These are phyloP conservation scores for Eilema depressum DNA, from an alignment of 2,888 invertebrate genomes.

Conservation along the genomic window DNA sequence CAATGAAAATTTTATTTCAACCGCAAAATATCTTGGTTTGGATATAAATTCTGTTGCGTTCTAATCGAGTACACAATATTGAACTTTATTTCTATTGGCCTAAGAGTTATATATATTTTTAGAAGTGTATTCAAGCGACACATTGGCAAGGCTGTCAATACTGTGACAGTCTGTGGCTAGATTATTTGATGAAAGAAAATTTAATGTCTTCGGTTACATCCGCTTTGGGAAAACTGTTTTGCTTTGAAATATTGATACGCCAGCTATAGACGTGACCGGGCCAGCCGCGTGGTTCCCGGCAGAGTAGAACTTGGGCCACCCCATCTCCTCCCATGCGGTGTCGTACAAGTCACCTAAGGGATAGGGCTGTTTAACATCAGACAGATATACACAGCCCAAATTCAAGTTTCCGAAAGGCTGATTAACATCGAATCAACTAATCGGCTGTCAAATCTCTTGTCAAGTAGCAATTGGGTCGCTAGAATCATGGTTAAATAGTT, in stretches of 20 bases:
- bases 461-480: too few relatives aligned
- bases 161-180: slow-evolving; percentile 48
- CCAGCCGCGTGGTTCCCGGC: too few relatives aligned
- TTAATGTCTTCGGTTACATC: slow-evolving; percentile 34
- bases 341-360: too few relatives aligned
- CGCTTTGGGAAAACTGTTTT: slow-evolving; percentile 8
- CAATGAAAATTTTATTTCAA: neutral
- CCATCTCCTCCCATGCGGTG: too few relatives aligned
- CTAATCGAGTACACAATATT: neutral
- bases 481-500: too few relatives aligned
- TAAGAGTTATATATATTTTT: neutral
- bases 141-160: slow-evolving; percentile 43
- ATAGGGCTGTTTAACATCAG: too few relatives aligned
- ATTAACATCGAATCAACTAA: too few relatives aligned
- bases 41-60: neutral
- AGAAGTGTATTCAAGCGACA: neutral
- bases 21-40: slow-evolving; percentile 1
- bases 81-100: neutral
- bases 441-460: too few relatives aligned
- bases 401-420: too few relatives aligned
- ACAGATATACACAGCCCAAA: too few relatives aligned
- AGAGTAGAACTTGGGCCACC: too few relatives aligned
- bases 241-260: neutral
- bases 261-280: too few relatives aligned
- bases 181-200: slow-evolving; percentile 49